These are phyloP conservation scores for Synaphobranchus kaupii DNA, from an alignment of 2,797 vertebrate genomes.

Conservation along the genomic window DNA sequence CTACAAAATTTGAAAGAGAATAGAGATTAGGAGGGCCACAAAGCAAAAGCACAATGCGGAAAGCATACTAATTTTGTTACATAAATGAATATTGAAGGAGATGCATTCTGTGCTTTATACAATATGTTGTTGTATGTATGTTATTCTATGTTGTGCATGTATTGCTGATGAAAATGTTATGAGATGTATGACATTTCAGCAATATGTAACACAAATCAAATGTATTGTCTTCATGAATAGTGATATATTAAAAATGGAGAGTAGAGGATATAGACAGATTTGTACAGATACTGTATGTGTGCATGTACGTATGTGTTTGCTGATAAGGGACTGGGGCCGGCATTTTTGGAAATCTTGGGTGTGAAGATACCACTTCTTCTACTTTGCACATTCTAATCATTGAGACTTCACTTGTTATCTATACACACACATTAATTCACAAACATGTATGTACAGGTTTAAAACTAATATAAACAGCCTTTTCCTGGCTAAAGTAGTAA, in stretches of 20 bases:
- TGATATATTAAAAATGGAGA: neutral
- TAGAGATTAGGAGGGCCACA: neutral
- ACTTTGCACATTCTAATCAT: neutral
- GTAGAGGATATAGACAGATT: neutral
- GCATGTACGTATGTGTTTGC: neutral
- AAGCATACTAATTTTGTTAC: neutral
- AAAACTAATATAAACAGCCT: neutral
- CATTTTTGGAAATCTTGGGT: neutral
- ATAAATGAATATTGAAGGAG: neutral
- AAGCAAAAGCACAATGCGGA: neutral
- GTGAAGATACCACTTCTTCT: neutral
- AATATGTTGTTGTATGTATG: neutral
- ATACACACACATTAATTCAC: neutral
- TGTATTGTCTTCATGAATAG: neutral
- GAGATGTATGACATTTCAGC: neutral
- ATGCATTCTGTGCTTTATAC: neutral
- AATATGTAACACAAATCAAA: neutral
- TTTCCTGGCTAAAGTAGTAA: neutral
- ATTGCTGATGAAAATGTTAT: neutral
- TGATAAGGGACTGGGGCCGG: neutral
- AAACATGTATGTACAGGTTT: neutral
- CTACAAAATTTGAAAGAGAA: neutral
- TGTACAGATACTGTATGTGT: too few relatives aligned
- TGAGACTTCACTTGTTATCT: neutral
- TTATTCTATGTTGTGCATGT: neutral